Percentiles rank a stretch among this genome's conserved stretches.
These are phyloP conservation scores for Arrhopalites spinosus DNA, from an alignment of 2,888 invertebrate species.

Conservation along the genomic window DNA sequence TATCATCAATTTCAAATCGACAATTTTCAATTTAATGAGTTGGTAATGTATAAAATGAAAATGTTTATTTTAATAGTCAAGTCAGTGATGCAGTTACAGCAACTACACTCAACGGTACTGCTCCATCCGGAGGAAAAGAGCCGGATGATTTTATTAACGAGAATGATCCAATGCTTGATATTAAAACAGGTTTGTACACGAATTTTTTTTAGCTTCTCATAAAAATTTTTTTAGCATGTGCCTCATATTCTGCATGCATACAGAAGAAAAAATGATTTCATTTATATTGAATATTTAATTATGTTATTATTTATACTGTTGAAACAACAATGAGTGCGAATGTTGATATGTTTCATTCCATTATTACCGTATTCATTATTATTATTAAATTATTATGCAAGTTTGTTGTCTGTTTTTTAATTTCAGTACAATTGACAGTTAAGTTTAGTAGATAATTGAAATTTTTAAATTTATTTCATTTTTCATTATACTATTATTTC, in stretches of 20 bases:
- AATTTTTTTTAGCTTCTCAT: not conserved
- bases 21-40: not conserved
- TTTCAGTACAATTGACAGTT: not conserved
- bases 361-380: no score
- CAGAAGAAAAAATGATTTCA: no score
- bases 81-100: slow-evolving; percentile 81
- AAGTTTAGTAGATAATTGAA: not conserved
- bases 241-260: no score
- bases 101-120: slow-evolving; percentile 65
- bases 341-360: no score
- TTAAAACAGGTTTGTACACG: not conserved
- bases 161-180: slow-evolving; percentile 29
- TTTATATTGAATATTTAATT: no score
- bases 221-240: not conserved
- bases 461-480: not conserved
- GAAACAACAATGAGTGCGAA: not conserved
- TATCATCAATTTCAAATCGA: not conserved
- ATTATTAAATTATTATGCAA: not conserved
- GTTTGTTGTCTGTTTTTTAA: not conserved
- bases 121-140: slow-evolving; percentile 34
- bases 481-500: not conserved
- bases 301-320: no score
- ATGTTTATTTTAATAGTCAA: slow-evolving; percentile 60
- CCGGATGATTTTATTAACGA: slow-evolving; percentile 33
- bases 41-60: not conserved